phyloP scores from a whole-genome alignment of 2,888 invertebrate species.

The Elegia similella region DNA sequence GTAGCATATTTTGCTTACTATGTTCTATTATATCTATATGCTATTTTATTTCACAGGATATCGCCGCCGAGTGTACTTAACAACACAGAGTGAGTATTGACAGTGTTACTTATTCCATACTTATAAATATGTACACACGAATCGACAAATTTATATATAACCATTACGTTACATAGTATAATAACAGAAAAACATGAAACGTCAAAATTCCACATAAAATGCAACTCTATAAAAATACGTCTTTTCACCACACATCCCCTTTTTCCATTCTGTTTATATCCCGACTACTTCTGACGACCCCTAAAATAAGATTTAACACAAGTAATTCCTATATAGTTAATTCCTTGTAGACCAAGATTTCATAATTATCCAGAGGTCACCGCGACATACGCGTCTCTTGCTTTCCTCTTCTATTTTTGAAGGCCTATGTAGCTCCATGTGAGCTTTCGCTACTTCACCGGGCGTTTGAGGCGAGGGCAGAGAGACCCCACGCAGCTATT shows the following conservation, averaged over 20 bases:
- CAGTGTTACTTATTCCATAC: constrained; percentile 11
- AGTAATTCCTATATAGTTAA: neutral
- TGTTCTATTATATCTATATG: neutral
- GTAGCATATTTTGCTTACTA: neutral
- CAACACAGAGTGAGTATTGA: constrained; percentile 17
- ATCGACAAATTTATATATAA: constrained; percentile 4
- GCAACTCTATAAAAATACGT: constrained; percentile 52
- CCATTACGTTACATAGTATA: neutral
- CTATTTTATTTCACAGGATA: constrained; percentile 5
- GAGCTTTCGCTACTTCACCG: no score
- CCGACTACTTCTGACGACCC: constrained; percentile 24
- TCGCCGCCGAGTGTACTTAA: constrained; percentile 10
- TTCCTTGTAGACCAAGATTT: neutral
- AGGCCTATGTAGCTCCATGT: no score
- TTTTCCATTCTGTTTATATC: constrained; percentile 28
- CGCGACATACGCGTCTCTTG: no score
- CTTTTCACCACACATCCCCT: constrained; percentile 33
- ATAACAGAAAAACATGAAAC: constrained; percentile 35
- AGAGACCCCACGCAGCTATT: no score
- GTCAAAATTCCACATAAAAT: constrained; percentile 37
- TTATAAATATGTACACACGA: constrained; percentile 2
- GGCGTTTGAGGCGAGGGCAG: no score
- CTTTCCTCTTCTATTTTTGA: no score
- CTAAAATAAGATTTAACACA: neutral
- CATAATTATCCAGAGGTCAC: neutral